Base-by-base conservation (phyloP, 2,888 invertebrate genomes). In the Atherix ibis region DNA sequence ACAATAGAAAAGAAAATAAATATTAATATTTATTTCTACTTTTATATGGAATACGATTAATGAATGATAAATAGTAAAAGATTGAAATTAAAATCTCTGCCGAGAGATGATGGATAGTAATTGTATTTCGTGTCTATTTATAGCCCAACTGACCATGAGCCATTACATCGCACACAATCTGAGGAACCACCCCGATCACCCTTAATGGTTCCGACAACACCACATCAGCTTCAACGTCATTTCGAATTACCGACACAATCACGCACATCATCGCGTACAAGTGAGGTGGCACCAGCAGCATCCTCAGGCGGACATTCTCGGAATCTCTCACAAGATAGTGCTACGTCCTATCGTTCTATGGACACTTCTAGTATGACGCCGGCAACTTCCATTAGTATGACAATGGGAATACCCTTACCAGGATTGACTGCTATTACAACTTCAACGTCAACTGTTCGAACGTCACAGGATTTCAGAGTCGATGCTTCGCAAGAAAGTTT, bases 141-240 rank as follows among this genome's bases (percentile, higher is more conserved):
- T n/a, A n/a, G n/a, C n/a, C 35, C 39, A 24, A 30, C 41, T 16
- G 76, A 78, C 16, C 85, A 84, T 50, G 83, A 83, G 45, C 73
- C 75, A 43, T 63, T 85, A 33, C 79, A 82, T 48, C 70, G 85
- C 50, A 84, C 85, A 1, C 83, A 84, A 55, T 84, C 84, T 27
- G 85, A 85, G 57, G 84, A 83, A 55, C 81, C 82, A 4, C 79
- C 79, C 4, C 65, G 76, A 44, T 79, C 80, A n/a, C 51, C 55
- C 8, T 41, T 53, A 29, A 47, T 47, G 25, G 46, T 49, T 3
- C 37, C 52, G 29, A 49, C 50, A 25, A 40, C 31, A 31, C n/a
- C n/a, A n/a, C 42, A 17, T 27, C 35, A 42, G 16, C 28, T 29
- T 18, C 35, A 39, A 22, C 37, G 38, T 12, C 37, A 51, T 41